phyloP scores from a whole-genome alignment of 2,888 invertebrate species.

The Metallyticus violacea region DNA sequence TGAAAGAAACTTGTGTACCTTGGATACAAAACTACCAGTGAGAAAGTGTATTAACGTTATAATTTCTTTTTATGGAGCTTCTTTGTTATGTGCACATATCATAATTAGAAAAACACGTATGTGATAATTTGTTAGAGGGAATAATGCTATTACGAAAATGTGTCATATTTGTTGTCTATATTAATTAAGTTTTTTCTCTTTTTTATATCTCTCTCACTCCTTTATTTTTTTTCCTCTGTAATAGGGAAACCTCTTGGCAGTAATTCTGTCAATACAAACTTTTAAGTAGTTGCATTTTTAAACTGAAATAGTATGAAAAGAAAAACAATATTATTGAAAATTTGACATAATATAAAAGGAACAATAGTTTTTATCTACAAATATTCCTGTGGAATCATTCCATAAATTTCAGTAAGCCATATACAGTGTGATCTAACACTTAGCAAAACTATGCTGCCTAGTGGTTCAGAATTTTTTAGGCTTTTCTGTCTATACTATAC shows the following conservation, averaged over 20 bases:
- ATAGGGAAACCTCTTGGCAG: not conserved
- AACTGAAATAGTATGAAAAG: not conserved
- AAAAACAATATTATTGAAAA: not conserved
- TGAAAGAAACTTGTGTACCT: not conserved
- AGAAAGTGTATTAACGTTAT: not conserved
- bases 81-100: slow-evolving; percentile 24
- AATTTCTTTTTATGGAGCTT: slow-evolving; percentile 1
- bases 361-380: not conserved
- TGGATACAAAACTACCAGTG: not conserved
- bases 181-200: not conserved
- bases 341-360: not conserved
- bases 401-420: not conserved
- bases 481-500: not conserved
- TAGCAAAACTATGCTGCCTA: not conserved
- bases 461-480: not conserved
- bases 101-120: slow-evolving; percentile 9
- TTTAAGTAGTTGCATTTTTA: not conserved
- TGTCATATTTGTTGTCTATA: not conserved
- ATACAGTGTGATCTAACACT: not conserved
- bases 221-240: not conserved
- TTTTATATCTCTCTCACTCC: not conserved
- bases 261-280: not conserved
- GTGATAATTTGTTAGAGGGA: slow-evolving; percentile 2
- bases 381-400: not conserved
- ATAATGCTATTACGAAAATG: not conserved